Percentiles rank a stretch among this genome's conserved stretches.
Conservation (phyloP, 2,797 vertebrate genomes). For the Manis crassicaudata region DNA sequence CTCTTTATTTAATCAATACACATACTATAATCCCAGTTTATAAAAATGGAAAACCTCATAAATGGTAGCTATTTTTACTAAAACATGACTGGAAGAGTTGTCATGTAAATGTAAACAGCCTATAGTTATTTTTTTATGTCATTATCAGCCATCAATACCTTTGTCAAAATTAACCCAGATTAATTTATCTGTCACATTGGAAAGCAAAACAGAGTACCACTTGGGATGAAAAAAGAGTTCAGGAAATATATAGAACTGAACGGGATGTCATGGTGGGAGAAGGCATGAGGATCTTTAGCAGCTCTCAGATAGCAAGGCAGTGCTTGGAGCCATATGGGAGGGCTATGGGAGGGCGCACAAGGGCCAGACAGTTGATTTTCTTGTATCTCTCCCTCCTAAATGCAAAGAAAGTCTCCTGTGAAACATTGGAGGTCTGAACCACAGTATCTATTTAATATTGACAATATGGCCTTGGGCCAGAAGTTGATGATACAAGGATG, state of each 20-base stretch:
- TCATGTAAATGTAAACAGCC: not conserved
- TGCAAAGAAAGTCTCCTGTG: not conserved
- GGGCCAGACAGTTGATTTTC: not conserved
- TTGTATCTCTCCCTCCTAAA: not conserved
- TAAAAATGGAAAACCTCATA: not conserved
- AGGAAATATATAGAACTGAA: not conserved
- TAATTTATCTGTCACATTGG: not conserved
- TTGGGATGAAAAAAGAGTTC: not conserved
- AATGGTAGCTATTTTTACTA: not conserved
- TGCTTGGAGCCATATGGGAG: not conserved
- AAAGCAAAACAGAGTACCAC: not conserved
- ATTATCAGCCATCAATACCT: not conserved
- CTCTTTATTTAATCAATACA: not conserved
- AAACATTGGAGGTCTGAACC: not conserved
- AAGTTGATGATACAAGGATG: constrained; percentile 54
- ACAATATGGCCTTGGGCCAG: constrained; percentile 28
- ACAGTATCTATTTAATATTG: constrained; percentile 42
- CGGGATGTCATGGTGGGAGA: accelerated
- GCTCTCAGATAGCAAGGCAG: not conserved
- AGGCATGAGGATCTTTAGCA: accelerated
- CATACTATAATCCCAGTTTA: constrained; percentile 8
- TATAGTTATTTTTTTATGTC: constrained; percentile 6
- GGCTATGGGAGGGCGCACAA: accelerated
- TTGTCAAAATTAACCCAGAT: not conserved
- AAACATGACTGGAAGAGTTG: not conserved